Percentiles rank a stretch among this genome's conserved stretches.
Evolutionary conservation across 2,113 vertebrate genomes (phyloP).

Genomic region (Nycticorax nycticorax): DNA sequence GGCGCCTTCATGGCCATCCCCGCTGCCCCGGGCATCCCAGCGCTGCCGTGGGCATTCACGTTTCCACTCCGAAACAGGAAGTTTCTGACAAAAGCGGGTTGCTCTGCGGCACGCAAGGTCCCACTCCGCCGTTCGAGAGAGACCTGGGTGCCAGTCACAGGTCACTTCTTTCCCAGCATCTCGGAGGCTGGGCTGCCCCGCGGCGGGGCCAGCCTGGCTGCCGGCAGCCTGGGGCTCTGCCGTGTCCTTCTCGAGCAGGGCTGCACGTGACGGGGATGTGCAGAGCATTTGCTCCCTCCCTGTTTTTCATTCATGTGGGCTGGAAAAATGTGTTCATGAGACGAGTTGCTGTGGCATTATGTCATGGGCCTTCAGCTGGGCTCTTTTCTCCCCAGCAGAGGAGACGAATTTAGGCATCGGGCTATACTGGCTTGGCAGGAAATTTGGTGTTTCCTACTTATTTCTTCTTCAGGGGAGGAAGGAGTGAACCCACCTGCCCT

Average conservation of each 20-base stretch:
- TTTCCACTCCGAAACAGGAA: constrained; percentile 32
- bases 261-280: constrained; percentile 31
- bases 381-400: constrained; percentile 58
- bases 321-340: constrained; percentile 74
- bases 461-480: background rate
- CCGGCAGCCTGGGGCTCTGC: background rate
- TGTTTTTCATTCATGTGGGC: constrained; percentile 74
- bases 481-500: background rate
- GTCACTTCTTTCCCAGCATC: constrained; percentile 21
- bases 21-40: background rate
- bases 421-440: constrained; percentile 47
- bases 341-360: constrained; percentile 69
- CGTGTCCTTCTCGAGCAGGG: background rate
- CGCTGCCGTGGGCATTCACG: background rate
- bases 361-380: constrained; percentile 63
- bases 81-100: background rate
- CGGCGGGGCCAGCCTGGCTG: background rate
- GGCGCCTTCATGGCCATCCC: accelerated
- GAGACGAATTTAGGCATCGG: constrained; percentile 34
- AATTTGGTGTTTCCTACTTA: constrained; percentile 38
- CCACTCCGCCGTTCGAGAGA: accelerated
- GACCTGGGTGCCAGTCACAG: constrained; percentile 15
- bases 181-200: background rate
- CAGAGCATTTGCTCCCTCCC: constrained; percentile 50
- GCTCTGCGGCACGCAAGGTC: background rate